Evolutionary conservation across 2,888 invertebrate species (phyloP), one percentile per base, ranked within the genome.

Genomic region (Minunthozetes semirufus): DNA sequence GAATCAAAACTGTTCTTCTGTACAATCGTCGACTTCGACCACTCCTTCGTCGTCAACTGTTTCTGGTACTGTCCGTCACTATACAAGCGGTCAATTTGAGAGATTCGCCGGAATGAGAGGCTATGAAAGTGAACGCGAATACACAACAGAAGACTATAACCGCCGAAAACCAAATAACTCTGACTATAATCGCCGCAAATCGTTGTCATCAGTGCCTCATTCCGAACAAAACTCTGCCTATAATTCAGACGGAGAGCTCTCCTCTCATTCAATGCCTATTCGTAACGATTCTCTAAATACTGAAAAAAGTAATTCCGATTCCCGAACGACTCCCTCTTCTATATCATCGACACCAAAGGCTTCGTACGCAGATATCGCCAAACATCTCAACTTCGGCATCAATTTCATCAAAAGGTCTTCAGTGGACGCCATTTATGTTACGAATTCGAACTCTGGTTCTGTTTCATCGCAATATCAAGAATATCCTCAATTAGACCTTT

Each of bases 291-390:
- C 56, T n/a, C n/a, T 59, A 15, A 59, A 59, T 22, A 38, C 27
- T 15, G 59, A 33, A 17, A 50, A 72, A 25, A 56, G 48, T n/a
- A 27, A 61, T n/a, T 59, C 63, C 13, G 29, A 33, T 8, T 63
- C 73, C 19, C 9, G 46, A 73, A 48, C 61, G 11, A 46, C 63
- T 17, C 33, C 75, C 5, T 53, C 48, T n/a, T 68, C 72, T 5
- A 48, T 48, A 22, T 72, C 66, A 56, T 63, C 68, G 27, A 48
- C 63, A 66, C 66, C 72, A 5, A 72, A 72, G 50, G 72, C 59
- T 13, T 76, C 76, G 19, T 76, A 76, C 56, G 76, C 76, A 17
- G 76, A 72, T n/a, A 75, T 76, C 19, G 76, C 76, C 13, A 76
- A 76, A 38, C 56, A 72, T 53, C 19, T 72, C 17, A 74, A 50